Conservation (phyloP, 2,113 vertebrate species). For the Chionis minor region DNA sequence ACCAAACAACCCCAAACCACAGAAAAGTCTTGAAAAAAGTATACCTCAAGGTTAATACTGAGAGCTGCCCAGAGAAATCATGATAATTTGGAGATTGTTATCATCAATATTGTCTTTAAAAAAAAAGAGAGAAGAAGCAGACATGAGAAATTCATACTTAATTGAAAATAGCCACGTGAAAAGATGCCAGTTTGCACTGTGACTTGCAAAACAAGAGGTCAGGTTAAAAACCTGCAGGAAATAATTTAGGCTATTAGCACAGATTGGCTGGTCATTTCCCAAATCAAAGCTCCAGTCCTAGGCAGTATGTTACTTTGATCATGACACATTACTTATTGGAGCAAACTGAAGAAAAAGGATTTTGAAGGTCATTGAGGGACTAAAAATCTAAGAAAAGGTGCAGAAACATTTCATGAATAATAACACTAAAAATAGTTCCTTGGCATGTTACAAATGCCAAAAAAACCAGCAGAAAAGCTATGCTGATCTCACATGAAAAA, state of each 20-base stretch:
- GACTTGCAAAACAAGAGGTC: neutral
- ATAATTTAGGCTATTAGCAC: neutral
- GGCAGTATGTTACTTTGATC: neutral
- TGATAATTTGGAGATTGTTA: neutral
- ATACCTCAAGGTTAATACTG: neutral
- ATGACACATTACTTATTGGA: neutral
- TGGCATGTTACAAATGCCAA: neutral
- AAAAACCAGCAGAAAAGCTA: neutral
- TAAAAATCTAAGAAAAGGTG: neutral
- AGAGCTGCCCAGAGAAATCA: neutral
- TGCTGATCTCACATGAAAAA: neutral
- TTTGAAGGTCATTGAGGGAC: neutral
- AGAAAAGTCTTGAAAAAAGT: neutral
- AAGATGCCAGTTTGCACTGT: neutral
- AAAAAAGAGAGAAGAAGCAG: neutral
- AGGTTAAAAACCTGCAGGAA: neutral
- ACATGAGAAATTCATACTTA: neutral
- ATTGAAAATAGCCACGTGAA: accelerated
- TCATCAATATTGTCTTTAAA: neutral
- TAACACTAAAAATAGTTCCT: neutral
- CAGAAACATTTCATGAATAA: neutral
- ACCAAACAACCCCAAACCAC: neutral
- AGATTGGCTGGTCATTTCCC: neutral
- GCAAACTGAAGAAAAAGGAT: neutral
- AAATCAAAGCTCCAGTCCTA: neutral